Evolutionary conservation across 2,797 vertebrate species (phyloP).

Genomic region (Setipinna tenuifilis): DNA sequence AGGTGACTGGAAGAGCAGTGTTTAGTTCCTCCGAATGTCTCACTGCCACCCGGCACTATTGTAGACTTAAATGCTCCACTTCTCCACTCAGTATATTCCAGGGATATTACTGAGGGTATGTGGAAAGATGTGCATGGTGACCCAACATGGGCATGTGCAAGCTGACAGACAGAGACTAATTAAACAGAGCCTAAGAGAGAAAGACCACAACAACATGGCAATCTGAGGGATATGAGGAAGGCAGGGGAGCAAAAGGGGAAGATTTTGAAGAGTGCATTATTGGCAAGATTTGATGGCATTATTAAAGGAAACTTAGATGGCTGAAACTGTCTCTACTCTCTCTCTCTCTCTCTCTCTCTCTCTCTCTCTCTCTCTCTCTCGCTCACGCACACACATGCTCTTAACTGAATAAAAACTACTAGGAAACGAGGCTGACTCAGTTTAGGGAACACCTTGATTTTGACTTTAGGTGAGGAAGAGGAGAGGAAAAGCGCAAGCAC

Average conservation of each 20-base stretch:
- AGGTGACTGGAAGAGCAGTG: conserved; percentile 59
- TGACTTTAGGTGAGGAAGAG: background rate
- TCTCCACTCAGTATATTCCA: background rate
- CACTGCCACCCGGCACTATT: background rate
- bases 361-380: too few relatives aligned
- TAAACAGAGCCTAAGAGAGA: background rate
- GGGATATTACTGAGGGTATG: background rate
- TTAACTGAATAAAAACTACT: background rate
- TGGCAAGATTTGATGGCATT: background rate
- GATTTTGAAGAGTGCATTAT: background rate
- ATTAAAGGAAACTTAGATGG: background rate
- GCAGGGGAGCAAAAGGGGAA: background rate
- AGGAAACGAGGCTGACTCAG: background rate
- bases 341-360: too few relatives aligned
- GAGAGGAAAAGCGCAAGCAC: background rate
- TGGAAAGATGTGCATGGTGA: background rate
- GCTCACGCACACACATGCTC: background rate
- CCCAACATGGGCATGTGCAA: background rate
- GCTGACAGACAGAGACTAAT: background rate
- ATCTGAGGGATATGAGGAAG: background rate
- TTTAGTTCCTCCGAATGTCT: background rate
- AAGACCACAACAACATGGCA: background rate
- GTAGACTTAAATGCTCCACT: background rate
- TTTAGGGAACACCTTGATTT: background rate
- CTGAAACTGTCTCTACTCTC: too few relatives aligned